phyloP scores from a whole-genome alignment of 2,888 invertebrate species.

The Unio pictorum region DNA sequence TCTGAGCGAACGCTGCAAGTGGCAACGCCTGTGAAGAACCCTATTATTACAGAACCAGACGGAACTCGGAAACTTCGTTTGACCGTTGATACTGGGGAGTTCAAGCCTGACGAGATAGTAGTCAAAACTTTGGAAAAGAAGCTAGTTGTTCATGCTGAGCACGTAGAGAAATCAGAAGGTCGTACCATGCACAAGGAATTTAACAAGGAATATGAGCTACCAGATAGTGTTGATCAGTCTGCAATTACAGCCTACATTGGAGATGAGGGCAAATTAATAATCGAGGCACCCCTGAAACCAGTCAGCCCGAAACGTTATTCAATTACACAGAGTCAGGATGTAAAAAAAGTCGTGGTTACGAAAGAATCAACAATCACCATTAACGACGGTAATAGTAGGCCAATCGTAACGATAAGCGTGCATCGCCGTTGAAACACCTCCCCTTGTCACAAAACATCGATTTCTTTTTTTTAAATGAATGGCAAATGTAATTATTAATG shows the following conservation, averaged over 20 bases:
- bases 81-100: conserved; percentile 68
- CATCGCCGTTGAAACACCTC: conserved; percentile 45
- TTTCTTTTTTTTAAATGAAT: no score
- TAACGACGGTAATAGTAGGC: conserved; percentile 56
- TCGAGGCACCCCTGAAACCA: conserved; percentile 69
- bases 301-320: conserved; percentile 50
- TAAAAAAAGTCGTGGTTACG: conserved; percentile 58
- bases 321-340: conserved; percentile 64
- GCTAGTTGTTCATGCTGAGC: conserved; percentile 67
- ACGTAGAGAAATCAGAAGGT: conserved; percentile 66
- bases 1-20: conserved; percentile 45
- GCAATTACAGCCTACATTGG: conserved; percentile 67
- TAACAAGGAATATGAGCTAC: conserved; percentile 70
- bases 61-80: conserved; percentile 59
- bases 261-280: conserved; percentile 66
- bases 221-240: conserved; percentile 67
- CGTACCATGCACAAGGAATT: conserved; percentile 69
- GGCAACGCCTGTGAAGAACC: conserved; percentile 60
- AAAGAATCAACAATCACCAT: conserved; percentile 64
- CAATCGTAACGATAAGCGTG: conserved; percentile 63
- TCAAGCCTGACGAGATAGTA: conserved; percentile 67
- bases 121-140: conserved; percentile 70
- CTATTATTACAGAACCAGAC: conserved; percentile 65
- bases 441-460: no score
- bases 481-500: no score